These are phyloP conservation scores for Homarus gammarus DNA, from an alignment of 2,888 invertebrate genomes.

Conservation along the genomic window DNA sequence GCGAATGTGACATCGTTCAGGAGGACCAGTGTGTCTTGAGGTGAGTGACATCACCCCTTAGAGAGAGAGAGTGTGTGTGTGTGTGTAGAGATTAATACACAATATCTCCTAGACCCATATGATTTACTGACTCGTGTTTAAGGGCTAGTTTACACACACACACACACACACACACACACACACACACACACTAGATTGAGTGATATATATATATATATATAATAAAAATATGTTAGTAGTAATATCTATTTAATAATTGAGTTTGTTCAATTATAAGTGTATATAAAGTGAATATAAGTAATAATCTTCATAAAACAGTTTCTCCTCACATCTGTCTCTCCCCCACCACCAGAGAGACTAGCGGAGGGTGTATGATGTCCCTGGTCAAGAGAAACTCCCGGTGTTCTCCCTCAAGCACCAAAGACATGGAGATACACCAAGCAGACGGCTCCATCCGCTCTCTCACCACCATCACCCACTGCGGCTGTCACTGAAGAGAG, in stretches of 20 bases:
- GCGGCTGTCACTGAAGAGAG: conserved; percentile 21
- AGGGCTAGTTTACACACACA: too few relatives aligned
- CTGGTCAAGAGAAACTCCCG: conserved; percentile 48
- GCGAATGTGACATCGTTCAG: conserved; percentile 47
- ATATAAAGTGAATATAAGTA: neutral
- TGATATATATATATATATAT: too few relatives aligned
- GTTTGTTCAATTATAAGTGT: neutral
- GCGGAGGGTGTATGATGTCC: conserved; percentile 47
- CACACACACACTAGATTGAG: neutral
- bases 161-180: neutral
- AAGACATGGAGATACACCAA: neutral
- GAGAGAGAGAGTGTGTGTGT: neutral
- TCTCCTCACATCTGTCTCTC: neutral
- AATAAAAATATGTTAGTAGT: too few relatives aligned
- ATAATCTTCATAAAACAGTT: neutral
- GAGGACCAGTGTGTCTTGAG: conserved; percentile 49
- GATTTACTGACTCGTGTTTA: too few relatives aligned
- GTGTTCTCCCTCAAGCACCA: conserved; percentile 26
- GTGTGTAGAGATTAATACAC: too few relatives aligned
- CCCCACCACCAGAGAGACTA: neutral
- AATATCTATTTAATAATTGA: neutral
- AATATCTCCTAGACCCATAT: too few relatives aligned
- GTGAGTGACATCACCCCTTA: neutral
- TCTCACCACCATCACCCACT: conserved; percentile 26
- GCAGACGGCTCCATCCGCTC: conserved; percentile 30